A percentile compares a stretch with the other conserved stretches of the same genome.
These are phyloP conservation scores for Orchesella cincta DNA, from an alignment of 1,140 invertebrate species.

Conservation along the genomic window DNA sequence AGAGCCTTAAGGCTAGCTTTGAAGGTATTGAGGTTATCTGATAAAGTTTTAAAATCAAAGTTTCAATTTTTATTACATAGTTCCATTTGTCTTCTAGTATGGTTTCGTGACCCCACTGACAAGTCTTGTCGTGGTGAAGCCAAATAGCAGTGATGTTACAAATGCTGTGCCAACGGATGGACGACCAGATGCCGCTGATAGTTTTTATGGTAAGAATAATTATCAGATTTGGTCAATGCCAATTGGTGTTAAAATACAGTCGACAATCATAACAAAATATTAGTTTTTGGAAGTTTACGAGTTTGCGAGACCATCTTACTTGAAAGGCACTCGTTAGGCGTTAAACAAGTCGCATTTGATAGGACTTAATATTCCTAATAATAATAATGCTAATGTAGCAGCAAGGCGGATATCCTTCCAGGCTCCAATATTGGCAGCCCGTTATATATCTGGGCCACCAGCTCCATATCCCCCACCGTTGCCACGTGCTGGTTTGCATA, in stretches of 20 bases:
- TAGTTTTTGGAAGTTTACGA: background rate
- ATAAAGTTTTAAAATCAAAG: constrained; percentile 8
- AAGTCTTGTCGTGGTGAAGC: constrained; percentile 72
- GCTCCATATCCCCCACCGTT: background rate
- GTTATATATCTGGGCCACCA: background rate
- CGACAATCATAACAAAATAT: background rate
- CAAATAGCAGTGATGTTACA: constrained; percentile 53
- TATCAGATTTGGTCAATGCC: background rate
- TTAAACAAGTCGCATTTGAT: background rate
- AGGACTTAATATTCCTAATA: background rate
- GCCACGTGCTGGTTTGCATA: background rate
- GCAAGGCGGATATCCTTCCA: background rate
- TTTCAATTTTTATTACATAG: background rate
- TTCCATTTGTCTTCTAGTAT: constrained; percentile 59
- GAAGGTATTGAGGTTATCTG: constrained; percentile 56
- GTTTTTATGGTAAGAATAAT: constrained; percentile 22
- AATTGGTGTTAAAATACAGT: too few species aligned
- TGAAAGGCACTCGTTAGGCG: too few species aligned
- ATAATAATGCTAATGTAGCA: background rate
- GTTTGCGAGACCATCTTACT: background rate
- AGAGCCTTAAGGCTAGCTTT: constrained; percentile 60
- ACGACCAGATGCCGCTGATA: constrained; percentile 27
- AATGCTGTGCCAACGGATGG: constrained; percentile 41
- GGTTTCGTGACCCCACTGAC: constrained; percentile 70
- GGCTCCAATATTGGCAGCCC: background rate